Conservation (phyloP, 2,888 invertebrate species). For the Halictus ligatus region DNA sequence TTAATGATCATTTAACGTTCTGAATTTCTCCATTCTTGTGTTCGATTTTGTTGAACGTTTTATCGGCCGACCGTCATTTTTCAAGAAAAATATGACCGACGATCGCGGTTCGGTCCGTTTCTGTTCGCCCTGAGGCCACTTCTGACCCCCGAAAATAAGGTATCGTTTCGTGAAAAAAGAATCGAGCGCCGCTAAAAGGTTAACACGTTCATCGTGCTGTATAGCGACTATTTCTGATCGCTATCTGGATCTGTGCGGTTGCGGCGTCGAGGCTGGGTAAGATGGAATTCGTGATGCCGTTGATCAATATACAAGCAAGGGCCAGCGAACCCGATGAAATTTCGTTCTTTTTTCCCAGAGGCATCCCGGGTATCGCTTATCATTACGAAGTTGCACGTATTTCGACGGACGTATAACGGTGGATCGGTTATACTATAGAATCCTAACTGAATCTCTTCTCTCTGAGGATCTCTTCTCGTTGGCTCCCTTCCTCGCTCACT, state of each 20-base stretch:
- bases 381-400: constrained; percentile 73
- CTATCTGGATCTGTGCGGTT: not conserved
- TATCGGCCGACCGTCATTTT: no score
- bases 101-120: not conserved
- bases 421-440: constrained; percentile 75
- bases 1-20: not conserved
- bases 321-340: constrained; percentile 7
- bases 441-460: constrained; percentile 82
- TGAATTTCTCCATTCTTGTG: not conserved
- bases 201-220: not conserved
- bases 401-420: constrained; percentile 72
- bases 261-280: not conserved
- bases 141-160: not conserved
- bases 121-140: not conserved
- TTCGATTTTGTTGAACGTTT: no score
- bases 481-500: constrained; percentile 44
- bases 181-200: constrained; percentile 12
- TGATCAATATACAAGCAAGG: constrained; percentile 5
- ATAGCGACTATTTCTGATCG: constrained; percentile 14
- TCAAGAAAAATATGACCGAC: not conserved
- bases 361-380: constrained; percentile 69
- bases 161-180: not conserved
- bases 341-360: constrained; percentile 53
- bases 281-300: constrained; percentile 15
- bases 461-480: constrained; percentile 72